Base-by-base conservation (phyloP, 2,797 vertebrate species). In the Cuculus canorus region DNA sequence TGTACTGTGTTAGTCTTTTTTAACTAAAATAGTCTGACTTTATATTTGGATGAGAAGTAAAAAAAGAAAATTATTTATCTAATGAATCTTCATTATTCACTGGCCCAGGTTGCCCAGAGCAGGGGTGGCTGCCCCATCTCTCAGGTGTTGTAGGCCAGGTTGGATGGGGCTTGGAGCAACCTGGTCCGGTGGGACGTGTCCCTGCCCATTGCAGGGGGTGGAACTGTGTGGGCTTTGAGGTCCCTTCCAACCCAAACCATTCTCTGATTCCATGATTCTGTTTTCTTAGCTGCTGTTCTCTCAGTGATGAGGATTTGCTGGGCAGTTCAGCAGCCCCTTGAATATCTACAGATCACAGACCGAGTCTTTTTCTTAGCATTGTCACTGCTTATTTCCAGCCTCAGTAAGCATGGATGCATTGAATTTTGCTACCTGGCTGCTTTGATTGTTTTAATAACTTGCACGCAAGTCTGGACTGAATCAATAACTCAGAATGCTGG, bases 401-500 rank as follows among this genome's bases (percentile, higher is more conserved):
- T 35, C 70, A 15, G 9, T 5, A 10, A 33, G 63, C 8, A 2
- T 12, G n/a, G 15, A 9, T 8, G 4, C 7, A 4, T n/a, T 6
- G 1, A 17, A 8, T 28, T 86, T 48, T 73, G 37, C 54, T 52
- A 1, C 60, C 16, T 80, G 65, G 14, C 41, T 83, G 16, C 7
- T 33, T 72, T 35, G 48, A 17, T n/a, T 56, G 4, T 4, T 72
- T 59, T 7, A 4, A 59, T 71, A 47, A 24, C 50, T 68, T 3
- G 0, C 41, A 1, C 4, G 5, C 2, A 11, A 61, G 22, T 32
- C 48, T 82, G 16, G 30, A 53, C 71, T 54, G 72, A 78, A 63
- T 1, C 17, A 73, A 19, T 35, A 45, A 17, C 43, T 73, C 39
- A 11, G 37, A 25, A 14, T 5, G 17, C 16, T 21, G 54, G 37